These are phyloP conservation scores for Autographa pulchrina DNA, from an alignment of 2,888 invertebrate species.

Conservation along the genomic window DNA sequence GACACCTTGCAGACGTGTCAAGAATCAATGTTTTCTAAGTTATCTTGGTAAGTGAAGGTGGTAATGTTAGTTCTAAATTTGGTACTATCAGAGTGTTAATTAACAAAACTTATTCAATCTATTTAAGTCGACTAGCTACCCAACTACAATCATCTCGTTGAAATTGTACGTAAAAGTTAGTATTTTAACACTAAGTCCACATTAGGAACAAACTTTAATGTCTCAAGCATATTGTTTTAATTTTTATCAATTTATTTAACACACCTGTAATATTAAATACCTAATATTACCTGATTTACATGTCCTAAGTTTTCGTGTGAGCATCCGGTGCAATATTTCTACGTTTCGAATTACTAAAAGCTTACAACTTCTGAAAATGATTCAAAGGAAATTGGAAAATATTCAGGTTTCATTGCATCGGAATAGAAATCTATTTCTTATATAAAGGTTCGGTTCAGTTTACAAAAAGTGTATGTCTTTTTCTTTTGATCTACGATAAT, in stretches of 20 bases:
- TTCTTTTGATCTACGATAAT: background rate
- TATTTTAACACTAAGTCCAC: no score
- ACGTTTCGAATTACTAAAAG: conserved; percentile 61
- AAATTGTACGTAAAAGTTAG: no score
- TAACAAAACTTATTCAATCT: no score
- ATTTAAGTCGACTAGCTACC: no score
- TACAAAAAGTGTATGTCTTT: conserved; percentile 16
- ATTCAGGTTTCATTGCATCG: conserved; percentile 51
- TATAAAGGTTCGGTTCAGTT: conserved; percentile 62
- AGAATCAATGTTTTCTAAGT: background rate
- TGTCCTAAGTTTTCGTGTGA: conserved; percentile 10
- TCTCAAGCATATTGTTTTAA: no score
- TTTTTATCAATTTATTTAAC: no score
- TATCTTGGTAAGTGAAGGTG: no score
- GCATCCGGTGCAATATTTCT: conserved; percentile 46
- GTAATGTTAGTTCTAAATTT: no score
- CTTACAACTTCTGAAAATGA: conserved; percentile 53
- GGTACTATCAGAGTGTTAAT: no score
- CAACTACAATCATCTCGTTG: no score
- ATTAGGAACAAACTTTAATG: no score
- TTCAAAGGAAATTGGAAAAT: conserved; percentile 45
- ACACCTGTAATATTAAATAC: background rate
- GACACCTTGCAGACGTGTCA: background rate
- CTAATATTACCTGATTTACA: background rate
- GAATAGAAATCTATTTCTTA: conserved; percentile 44